Evolutionary conservation across 1,140 invertebrate genomes (phyloP).

Genomic region (Prorops nasuta): DNA sequence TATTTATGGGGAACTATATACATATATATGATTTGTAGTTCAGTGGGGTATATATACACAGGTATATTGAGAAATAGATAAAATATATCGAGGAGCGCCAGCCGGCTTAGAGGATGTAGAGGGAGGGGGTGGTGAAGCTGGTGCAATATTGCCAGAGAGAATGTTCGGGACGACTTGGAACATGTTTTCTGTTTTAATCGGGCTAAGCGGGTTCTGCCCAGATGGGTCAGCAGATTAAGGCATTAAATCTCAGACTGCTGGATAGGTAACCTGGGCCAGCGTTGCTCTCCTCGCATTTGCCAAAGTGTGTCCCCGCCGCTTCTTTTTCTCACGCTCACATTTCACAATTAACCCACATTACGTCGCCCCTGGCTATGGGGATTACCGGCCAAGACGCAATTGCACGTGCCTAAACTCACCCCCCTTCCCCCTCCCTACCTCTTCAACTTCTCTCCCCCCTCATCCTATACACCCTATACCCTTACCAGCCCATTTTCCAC

Average conservation of each 20-base stretch:
- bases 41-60: too few species aligned
- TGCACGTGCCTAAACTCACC: background rate
- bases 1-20: too few species aligned
- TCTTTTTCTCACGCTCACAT: slow-evolving; percentile 11
- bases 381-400: slow-evolving; percentile 20
- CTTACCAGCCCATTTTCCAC: too few species aligned
- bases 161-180: background rate
- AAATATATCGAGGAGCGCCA: too few species aligned
- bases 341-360: slow-evolving; percentile 19
- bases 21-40: too few species aligned
- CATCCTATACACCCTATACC: too few species aligned
- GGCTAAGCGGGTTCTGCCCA: background rate
- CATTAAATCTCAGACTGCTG: background rate
- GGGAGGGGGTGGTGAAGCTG: too few species aligned
- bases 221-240: background rate
- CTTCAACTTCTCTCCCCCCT: too few species aligned
- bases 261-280: background rate
- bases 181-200: slow-evolving; percentile 11
- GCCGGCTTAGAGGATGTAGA: too few species aligned
- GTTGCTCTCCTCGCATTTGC: slow-evolving; percentile 14
- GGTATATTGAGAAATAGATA: too few species aligned
- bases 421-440: background rate
- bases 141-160: slow-evolving; percentile 1
- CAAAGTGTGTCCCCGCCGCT: slow-evolving; percentile 11
- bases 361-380: slow-evolving; percentile 8